phyloP scores from a whole-genome alignment of 1,140 invertebrate species.

The Drosophila santomea region DNA sequence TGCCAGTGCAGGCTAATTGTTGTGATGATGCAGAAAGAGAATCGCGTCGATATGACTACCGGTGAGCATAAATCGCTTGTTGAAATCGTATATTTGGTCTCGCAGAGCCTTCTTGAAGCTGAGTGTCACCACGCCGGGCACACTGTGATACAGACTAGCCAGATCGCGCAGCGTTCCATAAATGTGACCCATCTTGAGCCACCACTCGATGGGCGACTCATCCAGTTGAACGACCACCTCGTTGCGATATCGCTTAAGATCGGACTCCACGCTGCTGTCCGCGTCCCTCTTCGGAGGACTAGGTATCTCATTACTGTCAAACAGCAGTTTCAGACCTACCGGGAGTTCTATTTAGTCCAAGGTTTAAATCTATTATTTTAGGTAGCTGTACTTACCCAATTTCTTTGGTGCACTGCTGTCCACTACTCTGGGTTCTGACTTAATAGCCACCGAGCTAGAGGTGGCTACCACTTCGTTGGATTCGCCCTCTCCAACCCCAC shows the following conservation, averaged over 20 bases:
- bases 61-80: conserved; percentile 75
- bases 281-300: conserved; percentile 49
- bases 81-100: conserved; percentile 76
- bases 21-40: conserved; percentile 73
- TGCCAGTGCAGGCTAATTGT: conserved; percentile 23
- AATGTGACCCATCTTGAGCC: conserved; percentile 73
- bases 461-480: conserved; percentile 48
- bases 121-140: conserved; percentile 77
- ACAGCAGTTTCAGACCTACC: conserved; percentile 76
- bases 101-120: conserved; percentile 73
- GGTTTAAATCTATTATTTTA: no score
- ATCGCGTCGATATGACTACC: conserved; percentile 78
- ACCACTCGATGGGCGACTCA: conserved; percentile 78
- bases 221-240: conserved; percentile 76
- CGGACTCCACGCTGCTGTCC: conserved; percentile 68
- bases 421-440: conserved; percentile 46
- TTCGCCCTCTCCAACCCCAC: conserved; percentile 18
- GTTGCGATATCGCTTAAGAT: conserved; percentile 77
- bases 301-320: conserved; percentile 68
- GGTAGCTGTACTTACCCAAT: conserved; percentile 60
- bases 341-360: background rate
- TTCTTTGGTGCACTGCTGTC: conserved; percentile 34
- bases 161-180: conserved; percentile 75
- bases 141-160: conserved; percentile 71
- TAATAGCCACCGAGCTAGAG: conserved; percentile 52